Evolutionary conservation across 1,140 invertebrate species (phyloP).

Genomic region (Ridgeia piscesae): DNA sequence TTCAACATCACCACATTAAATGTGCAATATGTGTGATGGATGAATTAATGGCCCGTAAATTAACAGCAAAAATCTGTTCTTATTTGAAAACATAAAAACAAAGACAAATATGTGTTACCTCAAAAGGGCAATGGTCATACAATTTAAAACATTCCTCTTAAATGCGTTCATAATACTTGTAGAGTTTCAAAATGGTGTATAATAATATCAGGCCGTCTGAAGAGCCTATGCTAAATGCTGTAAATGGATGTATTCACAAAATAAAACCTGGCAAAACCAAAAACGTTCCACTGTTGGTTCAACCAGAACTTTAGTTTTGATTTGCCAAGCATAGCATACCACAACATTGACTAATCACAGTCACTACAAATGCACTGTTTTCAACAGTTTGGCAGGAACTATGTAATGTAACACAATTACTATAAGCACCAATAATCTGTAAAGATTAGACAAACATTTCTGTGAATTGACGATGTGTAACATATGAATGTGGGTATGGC

Average conservation of each 20-base stretch:
- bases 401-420: background rate
- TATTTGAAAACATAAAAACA: background rate
- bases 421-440: background rate
- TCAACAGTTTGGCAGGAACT: background rate
- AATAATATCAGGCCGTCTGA: background rate
- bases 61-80: background rate
- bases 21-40: background rate
- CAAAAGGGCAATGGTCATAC: background rate
- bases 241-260: background rate
- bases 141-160: background rate
- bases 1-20: background rate
- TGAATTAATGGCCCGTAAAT: background rate
- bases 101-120: background rate
- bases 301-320: background rate
- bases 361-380: background rate
- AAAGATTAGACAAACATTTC: background rate
- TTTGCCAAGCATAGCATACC: too few relatives aligned
- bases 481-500: background rate
- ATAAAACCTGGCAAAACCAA: background rate
- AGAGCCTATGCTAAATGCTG: background rate
- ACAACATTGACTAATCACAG: background rate
- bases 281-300: background rate
- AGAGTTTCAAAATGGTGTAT: background rate
- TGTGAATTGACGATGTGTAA: background rate
- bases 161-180: background rate